Base-by-base conservation (phyloP, 1,140 invertebrate genomes). In the Anoplophora glabripennis region DNA sequence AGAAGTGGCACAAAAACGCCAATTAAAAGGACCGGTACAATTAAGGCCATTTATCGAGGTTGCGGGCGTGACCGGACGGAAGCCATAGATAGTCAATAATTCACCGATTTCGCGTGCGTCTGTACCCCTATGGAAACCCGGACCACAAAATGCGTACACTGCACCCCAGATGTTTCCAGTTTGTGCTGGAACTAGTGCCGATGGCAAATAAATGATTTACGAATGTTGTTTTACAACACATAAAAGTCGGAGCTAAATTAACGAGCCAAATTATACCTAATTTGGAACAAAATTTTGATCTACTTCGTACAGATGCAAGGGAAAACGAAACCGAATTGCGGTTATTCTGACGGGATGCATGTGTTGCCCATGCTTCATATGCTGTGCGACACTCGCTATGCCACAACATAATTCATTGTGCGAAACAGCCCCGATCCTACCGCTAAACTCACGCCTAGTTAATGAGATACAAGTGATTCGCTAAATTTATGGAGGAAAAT, bases 11-110 rank as follows among this genome's bases (percentile, higher is more conserved):
- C 21, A 28, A 28, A 28, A 28, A 28, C 21, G 5, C 21, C 21
- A 28, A 28, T 28, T 28, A 28, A 28, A 15, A 38, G 51, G 38
- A 38, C 18, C 17, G 41, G 17, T 11, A 17, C 35, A 40, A 54
- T 54, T 44, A 54, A 54, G 52, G 41, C 28, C 38, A 15, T 54
- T 53, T 44, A 54, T 40, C 34, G 44, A 33, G 52, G 52, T 38
- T n/a, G 58, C 52, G 44, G 51, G 42, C 51, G 51, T 53, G 9
- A 44, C 52, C 58, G 51, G 51, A 60, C 51, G 58, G 58, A 60
- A 60, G 58, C 52, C 45, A 60, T 60, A 60, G 58, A 60, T 60
- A 60, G 58, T 54, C 58, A 36, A 60, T 60, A 60, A 60, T 49
- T 60, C 58, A 54, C 28, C 33, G 45, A 60, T 54, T 59, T 51